Evolutionary conservation across 2,888 invertebrate genomes (phyloP).

Genomic region (Drosophila macrospina): DNA sequence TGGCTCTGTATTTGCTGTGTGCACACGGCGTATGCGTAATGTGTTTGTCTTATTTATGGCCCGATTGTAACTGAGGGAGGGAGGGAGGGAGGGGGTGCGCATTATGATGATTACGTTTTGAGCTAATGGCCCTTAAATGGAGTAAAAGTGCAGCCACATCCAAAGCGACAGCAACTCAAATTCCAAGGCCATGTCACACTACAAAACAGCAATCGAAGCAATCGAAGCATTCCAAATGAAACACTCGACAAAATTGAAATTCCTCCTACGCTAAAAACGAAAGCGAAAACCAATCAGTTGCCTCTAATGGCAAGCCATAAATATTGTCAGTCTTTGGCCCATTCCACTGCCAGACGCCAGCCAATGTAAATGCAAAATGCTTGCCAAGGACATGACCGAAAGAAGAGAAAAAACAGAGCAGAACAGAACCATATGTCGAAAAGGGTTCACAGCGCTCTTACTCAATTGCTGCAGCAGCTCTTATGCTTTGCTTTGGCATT

Average conservation of each 20-base stretch:
- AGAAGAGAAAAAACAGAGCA: conserved; percentile 14
- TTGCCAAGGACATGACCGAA: conserved; percentile 52
- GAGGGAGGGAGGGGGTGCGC: too few relatives aligned
- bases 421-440: conserved; percentile 43
- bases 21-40: conserved; percentile 73
- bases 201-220: conserved; percentile 2
- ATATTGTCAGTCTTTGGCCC: conserved; percentile 60
- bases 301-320: conserved; percentile 83
- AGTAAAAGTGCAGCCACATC: conserved; percentile 40
- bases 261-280: conserved; percentile 56
- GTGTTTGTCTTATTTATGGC: conserved; percentile 78
- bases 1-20: conserved; percentile 17
- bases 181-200: conserved; percentile 47
- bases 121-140: conserved; percentile 74
- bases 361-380: conserved; percentile 48
- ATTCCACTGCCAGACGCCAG: not conserved
- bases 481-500: conserved; percentile 46
- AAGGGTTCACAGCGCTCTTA: conserved; percentile 57
- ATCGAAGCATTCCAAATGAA: conserved; percentile 30
- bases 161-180: conserved; percentile 29
- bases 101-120: conserved; percentile 78
- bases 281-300: conserved; percentile 82
- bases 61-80: conserved; percentile 63
- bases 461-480: conserved; percentile 39
- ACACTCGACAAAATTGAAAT: conserved; percentile 66